These are phyloP conservation scores for Melanchra persicariae DNA, from an alignment of 2,888 invertebrate genomes.

Conservation along the genomic window DNA sequence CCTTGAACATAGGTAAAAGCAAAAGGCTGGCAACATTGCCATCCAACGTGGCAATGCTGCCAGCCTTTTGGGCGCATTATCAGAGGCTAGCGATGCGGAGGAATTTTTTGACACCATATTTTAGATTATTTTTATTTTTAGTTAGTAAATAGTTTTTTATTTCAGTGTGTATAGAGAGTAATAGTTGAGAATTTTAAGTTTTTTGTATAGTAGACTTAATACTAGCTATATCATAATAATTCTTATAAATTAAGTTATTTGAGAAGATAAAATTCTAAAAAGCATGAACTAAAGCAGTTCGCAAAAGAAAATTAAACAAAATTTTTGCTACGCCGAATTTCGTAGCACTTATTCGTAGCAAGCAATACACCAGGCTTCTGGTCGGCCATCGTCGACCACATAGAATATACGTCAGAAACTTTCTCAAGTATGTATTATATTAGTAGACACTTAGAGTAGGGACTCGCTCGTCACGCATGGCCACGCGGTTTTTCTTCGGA, in stretches of 20 bases:
- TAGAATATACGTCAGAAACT: neutral
- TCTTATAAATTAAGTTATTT: neutral
- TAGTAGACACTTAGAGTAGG: conserved; percentile 22
- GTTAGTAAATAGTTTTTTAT: too few species aligned
- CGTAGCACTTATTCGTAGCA: conserved; percentile 46
- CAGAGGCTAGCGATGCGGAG: too few species aligned
- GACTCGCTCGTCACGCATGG: conserved; percentile 37
- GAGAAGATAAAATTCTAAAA: neutral
- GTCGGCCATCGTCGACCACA: neutral
- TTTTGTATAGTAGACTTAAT: too few species aligned
- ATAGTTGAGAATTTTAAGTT: too few species aligned
- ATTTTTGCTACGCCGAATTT: conserved; percentile 31
- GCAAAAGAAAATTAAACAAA: neutral
- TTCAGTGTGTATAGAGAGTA: too few species aligned
- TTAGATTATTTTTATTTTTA: too few species aligned
- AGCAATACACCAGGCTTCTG: neutral
- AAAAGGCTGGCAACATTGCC: too few species aligned
- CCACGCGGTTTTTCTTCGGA: conserved; percentile 32
- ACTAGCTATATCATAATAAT: too few species aligned
- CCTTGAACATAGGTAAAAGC: too few species aligned
- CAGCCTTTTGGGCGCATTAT: too few species aligned
- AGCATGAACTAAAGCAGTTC: neutral
- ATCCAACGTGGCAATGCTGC: too few species aligned
- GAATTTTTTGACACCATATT: too few species aligned
- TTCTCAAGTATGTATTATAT: conserved; percentile 21